These are phyloP conservation scores for Muntiacus reevesi DNA, from an alignment of 2,113 vertebrate species.

Conservation along the genomic window DNA sequence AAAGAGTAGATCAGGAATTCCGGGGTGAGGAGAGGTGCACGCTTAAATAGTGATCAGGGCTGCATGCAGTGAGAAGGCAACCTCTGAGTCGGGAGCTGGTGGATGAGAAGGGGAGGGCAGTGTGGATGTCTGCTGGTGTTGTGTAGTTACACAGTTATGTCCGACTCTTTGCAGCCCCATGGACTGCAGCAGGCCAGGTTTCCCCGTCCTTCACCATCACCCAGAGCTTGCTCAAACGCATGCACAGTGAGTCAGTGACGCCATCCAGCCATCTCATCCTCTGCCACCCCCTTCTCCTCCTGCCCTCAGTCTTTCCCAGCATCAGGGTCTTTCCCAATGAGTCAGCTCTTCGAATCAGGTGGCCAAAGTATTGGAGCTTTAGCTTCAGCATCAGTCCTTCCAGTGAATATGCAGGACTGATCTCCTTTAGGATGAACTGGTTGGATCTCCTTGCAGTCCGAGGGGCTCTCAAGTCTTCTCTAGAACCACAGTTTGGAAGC, in stretches of 20 bases:
- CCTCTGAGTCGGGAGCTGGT: neutral
- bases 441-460: neutral
- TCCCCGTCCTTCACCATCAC: neutral
- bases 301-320: neutral
- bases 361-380: neutral
- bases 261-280: neutral
- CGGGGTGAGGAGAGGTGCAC: accelerated
- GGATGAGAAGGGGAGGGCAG: accelerated
- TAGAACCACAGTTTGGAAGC: neutral
- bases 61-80: neutral
- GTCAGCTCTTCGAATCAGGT: neutral
- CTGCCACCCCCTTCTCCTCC: neutral
- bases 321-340: neutral
- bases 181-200: neutral
- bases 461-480: neutral
- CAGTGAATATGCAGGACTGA: neutral
- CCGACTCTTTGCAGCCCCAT: accelerated
- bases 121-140: accelerated
- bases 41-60: neutral
- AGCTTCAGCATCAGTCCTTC: neutral
- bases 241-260: neutral
- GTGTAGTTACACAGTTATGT: accelerated
- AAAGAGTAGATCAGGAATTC: neutral
- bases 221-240: neutral
- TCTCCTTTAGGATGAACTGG: neutral